These are phyloP conservation scores for Erebia aethiops DNA, from an alignment of 2,888 invertebrate species.

Conservation along the genomic window DNA sequence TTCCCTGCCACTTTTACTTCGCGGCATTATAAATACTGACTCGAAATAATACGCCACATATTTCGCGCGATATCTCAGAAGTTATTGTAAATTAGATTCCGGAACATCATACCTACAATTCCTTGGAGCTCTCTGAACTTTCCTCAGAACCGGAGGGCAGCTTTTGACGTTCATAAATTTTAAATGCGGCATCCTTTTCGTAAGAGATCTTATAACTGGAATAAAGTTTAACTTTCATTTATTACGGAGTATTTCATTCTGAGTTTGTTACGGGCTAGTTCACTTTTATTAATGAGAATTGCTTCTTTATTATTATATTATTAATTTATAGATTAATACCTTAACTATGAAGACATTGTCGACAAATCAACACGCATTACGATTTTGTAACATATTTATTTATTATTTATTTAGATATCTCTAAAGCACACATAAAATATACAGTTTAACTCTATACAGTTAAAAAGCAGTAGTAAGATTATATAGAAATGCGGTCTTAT, in stretches of 20 bases:
- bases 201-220: slow-evolving; percentile 32
- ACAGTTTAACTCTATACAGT: too few species aligned
- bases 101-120: slow-evolving; percentile 41
- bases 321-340: neutral
- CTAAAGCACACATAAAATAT: too few species aligned
- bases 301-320: neutral
- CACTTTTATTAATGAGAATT: slow-evolving; percentile 6
- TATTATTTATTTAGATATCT: too few species aligned
- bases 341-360: neutral
- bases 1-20: slow-evolving; percentile 25
- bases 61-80: slow-evolving; percentile 40
- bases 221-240: slow-evolving; percentile 19
- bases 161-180: slow-evolving; percentile 44
- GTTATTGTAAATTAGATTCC: slow-evolving; percentile 43
- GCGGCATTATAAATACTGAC: slow-evolving; percentile 27
- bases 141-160: slow-evolving; percentile 34
- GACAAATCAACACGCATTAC: too few species aligned
- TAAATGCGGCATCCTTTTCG: slow-evolving; percentile 40
- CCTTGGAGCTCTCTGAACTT: slow-evolving; percentile 40
- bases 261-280: slow-evolving; percentile 2
- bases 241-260: slow-evolving; percentile 3
- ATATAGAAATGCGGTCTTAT: too few species aligned
- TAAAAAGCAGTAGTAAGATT: too few species aligned
- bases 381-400: too few species aligned
- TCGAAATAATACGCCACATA: slow-evolving; percentile 37